Evolutionary conservation across 1,140 invertebrate species (phyloP).

Genomic region (Drosophila gunungcola): DNA sequence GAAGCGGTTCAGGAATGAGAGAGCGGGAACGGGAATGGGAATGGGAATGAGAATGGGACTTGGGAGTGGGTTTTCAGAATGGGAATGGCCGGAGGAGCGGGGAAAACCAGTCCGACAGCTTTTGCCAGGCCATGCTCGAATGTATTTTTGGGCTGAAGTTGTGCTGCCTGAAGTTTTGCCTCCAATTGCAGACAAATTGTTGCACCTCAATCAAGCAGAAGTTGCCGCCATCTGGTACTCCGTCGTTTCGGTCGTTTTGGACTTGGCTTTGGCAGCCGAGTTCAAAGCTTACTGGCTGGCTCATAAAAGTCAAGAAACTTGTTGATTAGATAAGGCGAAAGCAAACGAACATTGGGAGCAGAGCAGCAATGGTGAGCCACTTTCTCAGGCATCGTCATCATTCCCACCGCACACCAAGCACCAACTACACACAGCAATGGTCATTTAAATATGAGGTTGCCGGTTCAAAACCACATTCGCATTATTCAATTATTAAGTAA

Average conservation of each 20-base stretch:
- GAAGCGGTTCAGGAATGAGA: conserved; percentile 19
- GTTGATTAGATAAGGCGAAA: conserved; percentile 75
- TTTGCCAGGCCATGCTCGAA: conserved; percentile 66
- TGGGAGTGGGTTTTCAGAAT: conserved; percentile 36
- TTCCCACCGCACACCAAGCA: conserved; percentile 8
- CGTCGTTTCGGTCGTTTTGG: conserved; percentile 1
- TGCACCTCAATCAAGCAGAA: conserved; percentile 77
- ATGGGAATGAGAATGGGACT: conserved; percentile 27
- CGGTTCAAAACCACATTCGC: background rate
- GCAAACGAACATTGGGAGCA: conserved; percentile 34
- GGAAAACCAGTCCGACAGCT: conserved; percentile 65
- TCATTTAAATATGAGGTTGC: conserved; percentile 25
- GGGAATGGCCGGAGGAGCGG: conserved; percentile 12
- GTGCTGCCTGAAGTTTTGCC: conserved; percentile 25
- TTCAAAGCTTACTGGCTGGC: conserved; percentile 49
- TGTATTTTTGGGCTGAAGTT: conserved; percentile 42
- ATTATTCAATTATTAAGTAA: conserved; percentile 26
- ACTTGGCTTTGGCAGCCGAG: conserved; percentile 12
- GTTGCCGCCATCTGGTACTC: conserved; percentile 48
- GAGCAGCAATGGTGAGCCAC: conserved; percentile 42
- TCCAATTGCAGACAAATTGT: conserved; percentile 78
- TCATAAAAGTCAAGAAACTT: conserved; percentile 70
- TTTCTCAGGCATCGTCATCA: conserved; percentile 59
- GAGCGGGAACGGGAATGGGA: conserved; percentile 29
- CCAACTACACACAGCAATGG: conserved; percentile 18